A percentile compares a stretch with the other conserved stretches of the same genome.
phyloP scores from a whole-genome alignment of 2,797 vertebrate species.

The Cottoperca gobio region DNA sequence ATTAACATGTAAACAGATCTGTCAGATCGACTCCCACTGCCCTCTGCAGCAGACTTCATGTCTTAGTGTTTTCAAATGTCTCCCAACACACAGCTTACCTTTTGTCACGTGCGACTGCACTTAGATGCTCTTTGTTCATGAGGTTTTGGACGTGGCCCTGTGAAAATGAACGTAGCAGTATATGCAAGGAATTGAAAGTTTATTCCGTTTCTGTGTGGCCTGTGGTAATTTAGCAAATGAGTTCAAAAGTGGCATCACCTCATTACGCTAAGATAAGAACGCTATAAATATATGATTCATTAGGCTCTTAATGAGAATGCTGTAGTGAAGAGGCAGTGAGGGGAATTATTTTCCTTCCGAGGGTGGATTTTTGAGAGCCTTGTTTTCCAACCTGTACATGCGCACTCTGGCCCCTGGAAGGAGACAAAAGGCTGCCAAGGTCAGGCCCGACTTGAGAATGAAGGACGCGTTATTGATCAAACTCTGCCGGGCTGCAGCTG shows the following conservation, averaged over 20 bases:
- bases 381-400: constrained; percentile 83
- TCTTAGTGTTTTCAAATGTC: constrained; percentile 50
- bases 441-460: constrained; percentile 86
- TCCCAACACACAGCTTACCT: constrained; percentile 24
- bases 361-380: constrained; percentile 73
- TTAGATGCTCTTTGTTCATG: constrained; percentile 42
- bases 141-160: constrained; percentile 15
- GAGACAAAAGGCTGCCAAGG: constrained; percentile 90
- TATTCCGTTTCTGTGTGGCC: constrained; percentile 64
- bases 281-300: constrained; percentile 84
- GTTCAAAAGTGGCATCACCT: constrained; percentile 77
- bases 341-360: constrained; percentile 69
- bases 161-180: constrained; percentile 49
- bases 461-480: constrained; percentile 90
- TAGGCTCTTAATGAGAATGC: constrained; percentile 81
- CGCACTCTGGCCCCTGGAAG: constrained; percentile 85
- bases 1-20: constrained; percentile 72
- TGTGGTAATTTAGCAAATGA: constrained; percentile 75
- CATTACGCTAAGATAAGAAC: constrained; percentile 80
- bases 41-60: constrained; percentile 55
- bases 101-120: constrained; percentile 37
- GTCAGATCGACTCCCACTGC: constrained; percentile 62
- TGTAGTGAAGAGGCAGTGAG: constrained; percentile 60
- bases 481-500: constrained; percentile 82
- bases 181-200: constrained; percentile 62